These are phyloP conservation scores for Loripinus fragilis DNA, from an alignment of 2,888 invertebrate species.

Conservation along the genomic window DNA sequence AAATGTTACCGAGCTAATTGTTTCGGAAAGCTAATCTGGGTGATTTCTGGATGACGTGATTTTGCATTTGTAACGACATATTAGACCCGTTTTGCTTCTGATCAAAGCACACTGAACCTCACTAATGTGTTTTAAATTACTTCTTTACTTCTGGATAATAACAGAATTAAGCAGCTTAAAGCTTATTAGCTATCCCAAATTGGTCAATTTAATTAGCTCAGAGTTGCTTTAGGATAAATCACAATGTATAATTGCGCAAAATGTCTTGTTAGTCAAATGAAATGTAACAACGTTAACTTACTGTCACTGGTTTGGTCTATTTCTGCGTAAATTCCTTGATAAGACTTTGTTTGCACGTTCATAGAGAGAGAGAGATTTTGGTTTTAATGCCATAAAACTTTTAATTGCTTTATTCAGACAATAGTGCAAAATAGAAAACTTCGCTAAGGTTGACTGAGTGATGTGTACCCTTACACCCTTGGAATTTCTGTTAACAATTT, in stretches of 20 bases:
- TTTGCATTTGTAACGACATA: constrained; percentile 15
- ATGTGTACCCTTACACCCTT: too few relatives aligned
- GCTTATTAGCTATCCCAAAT: constrained; percentile 41
- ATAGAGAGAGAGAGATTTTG: neutral
- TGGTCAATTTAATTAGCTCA: constrained; percentile 42
- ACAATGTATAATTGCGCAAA: constrained; percentile 15
- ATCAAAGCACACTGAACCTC: constrained; percentile 18
- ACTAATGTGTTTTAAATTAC: constrained; percentile 52
- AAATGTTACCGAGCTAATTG: constrained; percentile 12
- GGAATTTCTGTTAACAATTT: too few relatives aligned
- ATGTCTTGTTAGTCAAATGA: constrained; percentile 19
- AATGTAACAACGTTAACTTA: constrained; percentile 17
- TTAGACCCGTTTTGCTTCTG: constrained; percentile 14
- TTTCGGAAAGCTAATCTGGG: neutral
- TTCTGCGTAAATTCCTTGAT: neutral
- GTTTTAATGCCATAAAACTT: neutral
- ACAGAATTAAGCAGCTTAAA: constrained; percentile 48
- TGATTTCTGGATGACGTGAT: constrained; percentile 21
- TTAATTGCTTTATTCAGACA: neutral
- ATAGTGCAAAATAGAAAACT: too few relatives aligned
- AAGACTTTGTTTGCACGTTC: neutral
- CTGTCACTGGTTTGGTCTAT: neutral
- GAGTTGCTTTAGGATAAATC: constrained; percentile 12
- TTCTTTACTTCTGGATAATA: constrained; percentile 37
- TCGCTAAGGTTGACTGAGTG: too few relatives aligned